A percentile compares a stretch with the other conserved stretches of the same genome.
Conservation (phyloP, 2,113 vertebrate genomes). For the Fukomys damarensis region DNA sequence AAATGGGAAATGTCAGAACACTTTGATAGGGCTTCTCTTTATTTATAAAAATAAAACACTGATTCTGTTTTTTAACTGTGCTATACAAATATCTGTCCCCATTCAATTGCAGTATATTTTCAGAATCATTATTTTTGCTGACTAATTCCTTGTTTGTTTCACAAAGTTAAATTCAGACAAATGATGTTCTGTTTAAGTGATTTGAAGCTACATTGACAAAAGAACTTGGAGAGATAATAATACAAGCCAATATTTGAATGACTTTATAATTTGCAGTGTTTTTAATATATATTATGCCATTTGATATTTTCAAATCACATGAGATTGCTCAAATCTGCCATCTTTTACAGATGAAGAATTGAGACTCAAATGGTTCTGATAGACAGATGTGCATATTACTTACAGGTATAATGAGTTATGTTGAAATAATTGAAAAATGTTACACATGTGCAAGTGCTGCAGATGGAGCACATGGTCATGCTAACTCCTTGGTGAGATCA, state of each 20-base stretch:
- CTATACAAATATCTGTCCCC: background rate
- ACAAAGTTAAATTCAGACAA: conserved; percentile 19
- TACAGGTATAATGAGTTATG: background rate
- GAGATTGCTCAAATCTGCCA: background rate
- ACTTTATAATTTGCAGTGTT: background rate
- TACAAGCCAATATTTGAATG: background rate
- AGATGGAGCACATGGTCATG: background rate
- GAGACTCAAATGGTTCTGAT: background rate
- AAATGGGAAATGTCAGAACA: background rate
- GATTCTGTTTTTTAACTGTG: background rate
- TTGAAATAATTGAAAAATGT: background rate
- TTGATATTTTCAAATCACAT: background rate
- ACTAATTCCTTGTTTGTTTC: conserved; percentile 5
- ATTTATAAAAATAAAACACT: background rate
- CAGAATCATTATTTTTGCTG: conserved; percentile 32
- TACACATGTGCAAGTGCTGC: background rate
- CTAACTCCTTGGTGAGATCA: background rate
- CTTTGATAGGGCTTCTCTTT: background rate
- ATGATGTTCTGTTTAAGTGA: background rate
- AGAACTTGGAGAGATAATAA: background rate
- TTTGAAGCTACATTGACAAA: background rate
- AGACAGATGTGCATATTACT: background rate
- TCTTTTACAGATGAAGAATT: background rate
- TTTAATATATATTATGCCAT: background rate
- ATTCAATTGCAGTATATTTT: background rate